These are phyloP conservation scores for Microcebus murinus DNA, from an alignment of 2,113 vertebrate species.

Conservation along the genomic window DNA sequence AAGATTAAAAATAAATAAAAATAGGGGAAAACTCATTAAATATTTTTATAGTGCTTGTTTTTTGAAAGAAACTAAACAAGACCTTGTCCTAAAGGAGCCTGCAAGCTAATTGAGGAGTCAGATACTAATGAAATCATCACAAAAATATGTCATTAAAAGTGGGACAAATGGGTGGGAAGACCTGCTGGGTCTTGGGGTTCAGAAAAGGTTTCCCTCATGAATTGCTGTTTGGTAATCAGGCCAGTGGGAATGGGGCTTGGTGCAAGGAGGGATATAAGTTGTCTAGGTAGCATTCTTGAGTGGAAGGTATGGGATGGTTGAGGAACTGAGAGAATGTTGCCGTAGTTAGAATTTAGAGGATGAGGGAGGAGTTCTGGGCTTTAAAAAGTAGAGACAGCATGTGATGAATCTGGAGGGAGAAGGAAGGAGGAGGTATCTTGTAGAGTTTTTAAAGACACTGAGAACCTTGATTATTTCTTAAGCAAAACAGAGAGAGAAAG, in stretches of 20 bases:
- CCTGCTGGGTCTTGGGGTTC: too few relatives aligned
- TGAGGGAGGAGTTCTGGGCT: fast-evolving
- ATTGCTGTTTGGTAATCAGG: fast-evolving
- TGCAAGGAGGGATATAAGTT: fast-evolving
- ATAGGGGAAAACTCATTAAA: not conserved
- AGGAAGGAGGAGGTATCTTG: not conserved
- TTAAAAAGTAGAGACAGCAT: too few relatives aligned
- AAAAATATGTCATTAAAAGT: not conserved
- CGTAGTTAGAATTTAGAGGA: too few relatives aligned
- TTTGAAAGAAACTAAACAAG: not conserved
- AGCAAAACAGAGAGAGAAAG: too few relatives aligned
- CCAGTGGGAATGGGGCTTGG: not conserved
- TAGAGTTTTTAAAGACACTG: not conserved
- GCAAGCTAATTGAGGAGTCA: not conserved
- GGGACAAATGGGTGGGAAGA: too few relatives aligned
- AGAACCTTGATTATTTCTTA: not conserved
- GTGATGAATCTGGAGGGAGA: not conserved
- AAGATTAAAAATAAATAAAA: not conserved
- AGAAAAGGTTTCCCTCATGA: not conserved
- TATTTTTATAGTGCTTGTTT: not conserved
- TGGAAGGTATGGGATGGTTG: too few relatives aligned
- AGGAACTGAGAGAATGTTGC: not conserved
- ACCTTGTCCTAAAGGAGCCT: not conserved
- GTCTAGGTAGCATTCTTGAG: fast-evolving
- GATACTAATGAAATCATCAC: too few relatives aligned